phyloP scores from a whole-genome alignment of 2,888 invertebrate species.

The Tuberolachnus salignus region DNA sequence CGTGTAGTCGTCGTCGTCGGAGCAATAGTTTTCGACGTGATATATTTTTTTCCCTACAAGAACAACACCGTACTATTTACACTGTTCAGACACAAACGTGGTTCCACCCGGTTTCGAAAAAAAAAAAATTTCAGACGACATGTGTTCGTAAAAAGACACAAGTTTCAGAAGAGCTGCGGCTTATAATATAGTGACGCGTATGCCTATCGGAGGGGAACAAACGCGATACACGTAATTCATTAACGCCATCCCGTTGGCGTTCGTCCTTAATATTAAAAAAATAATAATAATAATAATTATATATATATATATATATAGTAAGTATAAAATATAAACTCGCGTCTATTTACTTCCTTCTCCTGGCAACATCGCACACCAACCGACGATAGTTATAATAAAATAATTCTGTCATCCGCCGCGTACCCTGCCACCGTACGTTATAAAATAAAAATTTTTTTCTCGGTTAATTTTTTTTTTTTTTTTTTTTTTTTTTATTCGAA shows the following conservation, averaged over 20 bases:
- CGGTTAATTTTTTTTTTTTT: constrained; percentile 5
- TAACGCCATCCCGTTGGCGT: constrained; percentile 54
- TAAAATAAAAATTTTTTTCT: constrained; percentile 3
- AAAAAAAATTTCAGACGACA: constrained; percentile 43
- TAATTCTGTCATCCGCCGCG: constrained; percentile 35
- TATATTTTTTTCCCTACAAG: constrained; percentile 5
- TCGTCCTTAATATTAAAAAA: constrained; percentile 28
- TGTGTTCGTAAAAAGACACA: constrained; percentile 45
- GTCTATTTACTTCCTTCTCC: constrained; percentile 12
- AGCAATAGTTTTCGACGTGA: constrained; percentile 20
- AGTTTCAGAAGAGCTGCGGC: background rate
- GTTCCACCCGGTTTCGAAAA: background rate
- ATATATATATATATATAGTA: background rate
- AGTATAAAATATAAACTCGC: background rate
- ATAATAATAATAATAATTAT: too few species aligned
- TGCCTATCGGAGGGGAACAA: constrained; percentile 9
- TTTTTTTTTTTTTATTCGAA: constrained; percentile 27
- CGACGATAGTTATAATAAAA: constrained; percentile 7
- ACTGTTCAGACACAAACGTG: background rate
- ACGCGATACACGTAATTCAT: constrained; percentile 38
- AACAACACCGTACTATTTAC: constrained; percentile 5
- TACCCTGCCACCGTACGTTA: too few species aligned
- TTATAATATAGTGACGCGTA: background rate
- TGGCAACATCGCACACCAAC: background rate
- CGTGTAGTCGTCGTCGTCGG: background rate